A percentile compares a stretch with the other conserved stretches of the same genome.
Conservation (phyloP, 2,888 invertebrate species). For the Sinhomidia bicolor region DNA sequence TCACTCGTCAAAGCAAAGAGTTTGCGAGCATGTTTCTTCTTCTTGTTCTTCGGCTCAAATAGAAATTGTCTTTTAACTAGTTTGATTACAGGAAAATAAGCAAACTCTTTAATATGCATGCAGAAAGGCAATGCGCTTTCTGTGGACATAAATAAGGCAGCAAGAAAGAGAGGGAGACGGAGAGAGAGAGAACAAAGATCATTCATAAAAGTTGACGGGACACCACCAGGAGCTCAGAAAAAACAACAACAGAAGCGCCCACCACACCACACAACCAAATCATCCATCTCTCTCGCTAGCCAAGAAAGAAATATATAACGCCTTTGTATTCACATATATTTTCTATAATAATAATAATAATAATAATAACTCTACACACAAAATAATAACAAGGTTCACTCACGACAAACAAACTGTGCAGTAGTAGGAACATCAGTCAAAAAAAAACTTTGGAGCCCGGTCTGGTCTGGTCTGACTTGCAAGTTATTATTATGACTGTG, state of each 20-base stretch:
- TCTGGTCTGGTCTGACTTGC: slow-evolving; percentile 26
- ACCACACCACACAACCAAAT: slow-evolving; percentile 14
- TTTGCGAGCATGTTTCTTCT: background rate
- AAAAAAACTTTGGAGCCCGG: slow-evolving; percentile 12
- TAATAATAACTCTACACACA: slow-evolving; percentile 11
- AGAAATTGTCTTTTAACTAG: slow-evolving; percentile 32
- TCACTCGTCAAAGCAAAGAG: background rate
- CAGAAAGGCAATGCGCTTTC: background rate
- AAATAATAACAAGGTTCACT: slow-evolving; percentile 34
- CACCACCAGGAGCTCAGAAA: slow-evolving; percentile 34
- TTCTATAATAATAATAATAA: no score
- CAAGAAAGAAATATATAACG: background rate
- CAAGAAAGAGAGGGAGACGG: background rate
- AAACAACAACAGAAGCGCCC: slow-evolving; percentile 65
- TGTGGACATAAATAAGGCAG: background rate
- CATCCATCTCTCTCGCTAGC: no score
- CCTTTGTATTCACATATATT: slow-evolving; percentile 27
- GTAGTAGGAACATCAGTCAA: slow-evolving; percentile 30
- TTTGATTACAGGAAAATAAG: slow-evolving; percentile 37
- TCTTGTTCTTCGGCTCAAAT: background rate
- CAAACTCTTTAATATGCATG: background rate
- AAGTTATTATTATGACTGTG: slow-evolving; percentile 42
- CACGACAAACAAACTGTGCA: background rate
- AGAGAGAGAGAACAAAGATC: slow-evolving; percentile 59
- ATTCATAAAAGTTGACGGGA: slow-evolving; percentile 69